Evolutionary conservation across 2,888 invertebrate genomes (phyloP), one percentile per base, ranked within the genome.

Genomic region (Clusia tigrina): DNA sequence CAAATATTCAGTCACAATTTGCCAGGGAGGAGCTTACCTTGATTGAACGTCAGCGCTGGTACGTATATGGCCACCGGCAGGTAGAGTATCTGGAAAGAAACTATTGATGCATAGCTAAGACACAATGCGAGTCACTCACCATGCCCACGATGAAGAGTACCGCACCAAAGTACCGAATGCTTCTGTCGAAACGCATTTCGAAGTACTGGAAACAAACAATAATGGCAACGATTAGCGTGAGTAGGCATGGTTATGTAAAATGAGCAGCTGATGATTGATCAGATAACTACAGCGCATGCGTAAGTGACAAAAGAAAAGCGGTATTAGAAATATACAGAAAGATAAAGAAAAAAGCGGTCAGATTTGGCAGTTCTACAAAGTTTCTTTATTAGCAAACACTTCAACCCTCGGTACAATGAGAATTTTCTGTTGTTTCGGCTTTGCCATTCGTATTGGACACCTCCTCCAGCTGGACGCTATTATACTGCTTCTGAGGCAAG

Each of bases 21-120:
- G 12, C 26, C 24, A 38, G 57, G 66, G 65, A 66, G n/a, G 3
- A 20, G 52, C 58, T 76, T 85, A 90, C 91, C 91, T 88, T 91
- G 91, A 85, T 90, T 91, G 76, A 90, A 91, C 52, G 91, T 91
- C 66, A 91, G 82, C 1, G 91, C 91, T 37, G 91, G 91, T 12
- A 91, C 90, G 74, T 91, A 92, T 69, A 92, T 88, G 0, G 77
- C 79, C 32, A 82, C 78, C 17, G 83, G 81, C 15, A 83, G 62
- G 76, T 81, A 83, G 2, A 80, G 63, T 46, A 82, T 66, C 82
- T 89, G 90, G 71, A 90, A 48, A 48, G 9, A 48, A 9, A 20
- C 22, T 48, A n/a, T 58, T 48, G n/a, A 12, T 18, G 2, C 26
- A n/a, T 0, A 48, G n/a, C 9, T 58, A 6, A 1, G 15, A 22